phyloP scores from a whole-genome alignment of 2,888 invertebrate species.

The Phragmatobia fuliginosa region DNA sequence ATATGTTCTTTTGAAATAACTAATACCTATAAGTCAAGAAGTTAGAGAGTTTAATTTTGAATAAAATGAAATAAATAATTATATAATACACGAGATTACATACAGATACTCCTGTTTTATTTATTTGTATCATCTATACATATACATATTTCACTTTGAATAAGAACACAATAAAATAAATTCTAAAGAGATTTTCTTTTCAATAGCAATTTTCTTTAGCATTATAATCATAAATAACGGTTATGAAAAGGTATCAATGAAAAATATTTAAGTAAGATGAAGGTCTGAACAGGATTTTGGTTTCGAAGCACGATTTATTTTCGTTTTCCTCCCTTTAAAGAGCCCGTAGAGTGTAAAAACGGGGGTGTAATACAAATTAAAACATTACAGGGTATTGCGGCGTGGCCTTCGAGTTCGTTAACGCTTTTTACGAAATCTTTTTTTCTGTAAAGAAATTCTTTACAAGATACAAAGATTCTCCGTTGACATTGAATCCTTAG shows the following conservation, averaged over 20 bases:
- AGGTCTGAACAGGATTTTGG: conserved; percentile 33
- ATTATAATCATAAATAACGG: neutral
- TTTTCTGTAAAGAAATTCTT: neutral
- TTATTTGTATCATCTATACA: too few species aligned
- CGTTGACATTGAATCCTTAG: neutral
- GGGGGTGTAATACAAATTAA: conserved; percentile 8
- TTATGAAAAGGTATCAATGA: conserved; percentile 29
- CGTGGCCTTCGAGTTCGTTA: neutral
- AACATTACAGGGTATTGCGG: neutral
- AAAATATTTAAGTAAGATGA: conserved; percentile 34
- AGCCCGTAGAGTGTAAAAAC: conserved; percentile 17
- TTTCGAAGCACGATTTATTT: conserved; percentile 31
- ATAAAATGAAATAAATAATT: too few species aligned
- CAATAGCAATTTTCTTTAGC: neutral
- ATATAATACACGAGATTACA: too few species aligned
- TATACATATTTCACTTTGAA: neutral
- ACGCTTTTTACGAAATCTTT: neutral
- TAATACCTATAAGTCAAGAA: too few species aligned
- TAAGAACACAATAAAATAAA: neutral
- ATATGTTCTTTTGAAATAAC: too few species aligned
- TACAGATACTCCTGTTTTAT: too few species aligned
- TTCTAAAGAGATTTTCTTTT: neutral
- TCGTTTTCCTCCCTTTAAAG: conserved; percentile 24
- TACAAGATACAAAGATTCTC: neutral
- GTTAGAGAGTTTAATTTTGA: too few species aligned